Conservation (phyloP, 2,113 vertebrate genomes). For the Corythornis cristatus region DNA sequence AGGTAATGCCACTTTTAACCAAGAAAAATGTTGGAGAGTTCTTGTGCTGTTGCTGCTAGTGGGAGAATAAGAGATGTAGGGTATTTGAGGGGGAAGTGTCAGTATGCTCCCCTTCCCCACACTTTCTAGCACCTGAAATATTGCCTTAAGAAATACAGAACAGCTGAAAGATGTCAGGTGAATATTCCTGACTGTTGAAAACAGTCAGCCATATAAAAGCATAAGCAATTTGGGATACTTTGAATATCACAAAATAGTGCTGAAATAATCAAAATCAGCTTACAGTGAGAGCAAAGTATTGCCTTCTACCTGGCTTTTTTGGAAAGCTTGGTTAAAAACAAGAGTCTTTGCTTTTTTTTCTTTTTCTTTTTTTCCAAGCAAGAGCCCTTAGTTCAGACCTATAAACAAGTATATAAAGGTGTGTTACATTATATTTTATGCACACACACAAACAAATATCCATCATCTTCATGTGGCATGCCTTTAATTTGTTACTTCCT, state of each 20-base stretch:
- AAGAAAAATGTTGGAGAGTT: background rate
- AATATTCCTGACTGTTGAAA: conserved; percentile 4
- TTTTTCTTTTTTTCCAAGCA: background rate
- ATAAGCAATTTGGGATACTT: background rate
- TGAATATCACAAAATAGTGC: background rate
- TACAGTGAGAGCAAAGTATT: background rate
- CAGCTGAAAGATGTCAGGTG: background rate
- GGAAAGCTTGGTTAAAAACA: background rate
- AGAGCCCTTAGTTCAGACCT: background rate
- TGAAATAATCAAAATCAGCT: background rate
- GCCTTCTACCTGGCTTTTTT: background rate
- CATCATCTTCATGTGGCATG: background rate
- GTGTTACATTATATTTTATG: background rate
- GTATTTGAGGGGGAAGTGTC: background rate
- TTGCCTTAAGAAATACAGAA: background rate
- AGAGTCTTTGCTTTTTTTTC: background rate
- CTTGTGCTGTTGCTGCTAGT: background rate
- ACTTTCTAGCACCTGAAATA: background rate
- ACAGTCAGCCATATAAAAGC: background rate
- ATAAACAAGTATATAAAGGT: background rate
- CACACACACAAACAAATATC: background rate
- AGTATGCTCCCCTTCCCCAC: background rate
- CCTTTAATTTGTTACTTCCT: conserved; percentile 49
- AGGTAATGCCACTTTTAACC: background rate
- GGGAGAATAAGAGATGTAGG: background rate